Evolutionary conservation across 2,797 vertebrate species (phyloP), one percentile per base, ranked within the genome.

Genomic region (Cynodonichthys magdalenae): DNA sequence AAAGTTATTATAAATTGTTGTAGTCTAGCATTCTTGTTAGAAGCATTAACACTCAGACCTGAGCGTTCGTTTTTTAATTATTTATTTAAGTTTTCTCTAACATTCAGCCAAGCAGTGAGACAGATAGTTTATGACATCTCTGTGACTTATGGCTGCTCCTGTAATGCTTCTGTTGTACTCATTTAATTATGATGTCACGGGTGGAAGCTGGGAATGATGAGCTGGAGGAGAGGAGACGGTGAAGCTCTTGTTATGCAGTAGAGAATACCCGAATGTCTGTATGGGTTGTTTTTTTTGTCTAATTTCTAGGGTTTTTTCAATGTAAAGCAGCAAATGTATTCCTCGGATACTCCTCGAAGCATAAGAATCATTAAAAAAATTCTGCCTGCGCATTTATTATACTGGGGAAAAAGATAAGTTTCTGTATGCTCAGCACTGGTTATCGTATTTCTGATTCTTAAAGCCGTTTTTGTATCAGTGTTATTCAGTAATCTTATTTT

Each of bases 121-220:
- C 24, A 15, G 85, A 72, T 79, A 74, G 82, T 75, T 72, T 60
- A 77, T 80, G 84, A 81, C 82, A 86, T 76, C 57, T 80, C 73
- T 1, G 14, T 85, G 83, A 87, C 70, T 69, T 84, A 73, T 72
- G 65, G 62, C 76, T 60, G 66, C 66, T 85, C 79, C 79, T 67
- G 71, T 70, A 81, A 82, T 85, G 80, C 77, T 59, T 71, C 60
- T 52, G 29, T 79, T 74, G 72, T 57, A 69, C 71, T 75, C 64
- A 36, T 74, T 85, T 88, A 87, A 90, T 89, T 77, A 74, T 75
- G 68, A 77, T 85, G 84, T 86, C 86, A 87, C 75, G 89, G 81
- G 81, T 60, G 11, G 58, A 81, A 74, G 47, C 44, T 6, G 1
- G n/a, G 69, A 66, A 76, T 55, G 74, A 74, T 62, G 53, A 75